Percentiles rank a stretch among this genome's conserved stretches.
Evolutionary conservation across 2,888 invertebrate species (phyloP).

Genomic region (Volucella zonaria): DNA sequence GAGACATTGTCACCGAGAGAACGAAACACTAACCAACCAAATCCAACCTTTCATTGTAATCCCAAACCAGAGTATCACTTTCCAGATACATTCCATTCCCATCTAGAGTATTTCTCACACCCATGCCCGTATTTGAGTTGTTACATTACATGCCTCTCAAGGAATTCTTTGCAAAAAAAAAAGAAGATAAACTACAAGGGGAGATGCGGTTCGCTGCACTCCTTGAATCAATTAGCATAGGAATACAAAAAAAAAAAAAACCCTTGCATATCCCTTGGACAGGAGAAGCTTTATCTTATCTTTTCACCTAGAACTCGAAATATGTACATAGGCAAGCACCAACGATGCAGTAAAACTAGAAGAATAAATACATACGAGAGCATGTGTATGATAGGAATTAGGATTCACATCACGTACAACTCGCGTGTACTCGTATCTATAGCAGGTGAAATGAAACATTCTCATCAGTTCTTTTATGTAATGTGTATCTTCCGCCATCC

Average conservation of each 20-base stretch:
- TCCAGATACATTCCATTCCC: constrained; percentile 25
- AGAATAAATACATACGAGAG: neutral
- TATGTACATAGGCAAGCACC: neutral
- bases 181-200: constrained; percentile 19
- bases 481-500: too few species aligned
- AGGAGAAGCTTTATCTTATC: constrained; percentile 17
- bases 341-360: too few species aligned
- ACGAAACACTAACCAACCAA: too few species aligned
- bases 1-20: too few species aligned
- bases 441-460: constrained; percentile 33
- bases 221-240: constrained; percentile 60
- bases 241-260: neutral
- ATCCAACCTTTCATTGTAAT: too few species aligned
- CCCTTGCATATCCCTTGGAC: neutral
- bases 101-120: constrained; percentile 18
- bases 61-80: neutral
- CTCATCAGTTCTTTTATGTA: neutral
- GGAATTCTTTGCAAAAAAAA: constrained; percentile 15
- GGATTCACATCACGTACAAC: constrained; percentile 51
- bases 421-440: constrained; percentile 30
- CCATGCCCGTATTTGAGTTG: constrained; percentile 9
- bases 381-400: constrained; percentile 2
- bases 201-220: constrained; percentile 65
- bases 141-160: neutral
- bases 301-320: constrained; percentile 50